phyloP scores from a whole-genome alignment of 2,888 invertebrate species.

The Horisme vitalbata region DNA sequence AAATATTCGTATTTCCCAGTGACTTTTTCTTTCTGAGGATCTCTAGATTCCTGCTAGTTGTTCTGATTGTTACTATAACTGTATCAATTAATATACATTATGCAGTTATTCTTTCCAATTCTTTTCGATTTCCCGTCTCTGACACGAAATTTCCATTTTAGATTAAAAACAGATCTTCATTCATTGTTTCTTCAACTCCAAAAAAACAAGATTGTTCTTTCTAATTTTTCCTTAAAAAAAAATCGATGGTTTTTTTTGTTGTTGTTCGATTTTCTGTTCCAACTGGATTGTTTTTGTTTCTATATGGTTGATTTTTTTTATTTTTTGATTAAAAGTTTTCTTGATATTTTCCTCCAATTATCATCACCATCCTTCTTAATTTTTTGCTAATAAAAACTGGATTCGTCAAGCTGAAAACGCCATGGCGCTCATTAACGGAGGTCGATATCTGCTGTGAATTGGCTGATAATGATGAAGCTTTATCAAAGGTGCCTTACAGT shows the following conservation, averaged over 20 bases:
- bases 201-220: slow-evolving; percentile 38
- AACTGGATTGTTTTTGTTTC: slow-evolving; percentile 27
- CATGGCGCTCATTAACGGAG: too few species aligned
- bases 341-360: slow-evolving; percentile 37
- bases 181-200: slow-evolving; percentile 33
- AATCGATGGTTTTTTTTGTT: slow-evolving; percentile 35
- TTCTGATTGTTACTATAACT: slow-evolving; percentile 19
- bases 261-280: slow-evolving; percentile 33
- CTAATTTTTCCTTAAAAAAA: slow-evolving; percentile 28
- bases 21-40: slow-evolving; percentile 3
- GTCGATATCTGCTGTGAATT: too few species aligned
- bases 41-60: slow-evolving; percentile 6
- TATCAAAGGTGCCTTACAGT: too few species aligned
- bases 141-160: slow-evolving; percentile 21
- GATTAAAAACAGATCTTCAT: slow-evolving; percentile 37
- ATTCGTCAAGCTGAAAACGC: too few species aligned
- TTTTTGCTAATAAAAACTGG: too few species aligned
- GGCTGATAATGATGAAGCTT: too few species aligned
- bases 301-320: slow-evolving; percentile 26
- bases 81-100: slow-evolving; percentile 26
- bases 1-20: slow-evolving; percentile 2
- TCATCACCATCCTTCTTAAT: too few species aligned
- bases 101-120: slow-evolving; percentile 30
- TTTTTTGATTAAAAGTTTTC: slow-evolving; percentile 32
- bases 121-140: slow-evolving; percentile 25